Conservation (phyloP, 2,888 invertebrate genomes). For the Apocheima hispidaria region DNA sequence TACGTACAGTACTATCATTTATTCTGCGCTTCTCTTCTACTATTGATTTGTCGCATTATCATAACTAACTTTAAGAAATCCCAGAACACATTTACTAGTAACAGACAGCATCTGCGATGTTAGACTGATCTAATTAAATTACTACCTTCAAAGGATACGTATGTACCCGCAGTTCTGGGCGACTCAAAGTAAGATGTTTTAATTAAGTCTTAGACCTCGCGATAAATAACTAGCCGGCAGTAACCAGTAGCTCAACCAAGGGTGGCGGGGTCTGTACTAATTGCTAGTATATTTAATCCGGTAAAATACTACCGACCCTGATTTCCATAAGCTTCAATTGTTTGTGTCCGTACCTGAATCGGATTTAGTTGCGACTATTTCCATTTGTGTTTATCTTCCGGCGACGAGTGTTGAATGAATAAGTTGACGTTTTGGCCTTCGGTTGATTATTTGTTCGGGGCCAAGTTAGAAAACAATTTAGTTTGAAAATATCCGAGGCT, state of each 20-base stretch:
- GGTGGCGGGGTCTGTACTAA: conserved; percentile 74
- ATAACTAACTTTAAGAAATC: conserved; percentile 16
- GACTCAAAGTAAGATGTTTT: conserved; percentile 82
- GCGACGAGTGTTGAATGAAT: conserved; percentile 70
- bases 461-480: conserved; percentile 25
- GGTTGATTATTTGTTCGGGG: conserved; percentile 54
- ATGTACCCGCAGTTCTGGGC: conserved; percentile 61
- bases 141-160: conserved; percentile 61
- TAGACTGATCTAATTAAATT: conserved; percentile 71
- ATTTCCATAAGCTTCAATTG: conserved; percentile 85
- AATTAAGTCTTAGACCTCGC: conserved; percentile 83
- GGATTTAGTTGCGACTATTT: conserved; percentile 77
- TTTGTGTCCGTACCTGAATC: conserved; percentile 75
- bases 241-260: conserved; percentile 39
- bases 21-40: too few species aligned
- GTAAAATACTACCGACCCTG: conserved; percentile 80
- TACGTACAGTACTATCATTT: too few species aligned
- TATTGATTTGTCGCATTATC: not conserved
- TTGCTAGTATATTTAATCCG: conserved; percentile 85
- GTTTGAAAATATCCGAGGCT: conserved; percentile 17
- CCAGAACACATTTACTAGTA: conserved; percentile 21
- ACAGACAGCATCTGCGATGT: conserved; percentile 46
- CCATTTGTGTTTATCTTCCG: conserved; percentile 74
- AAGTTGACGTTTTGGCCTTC: conserved; percentile 61
- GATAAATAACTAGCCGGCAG: conserved; percentile 79